Base-by-base conservation (phyloP, 2,113 vertebrate genomes). In the Cryptotis parvus region DNA sequence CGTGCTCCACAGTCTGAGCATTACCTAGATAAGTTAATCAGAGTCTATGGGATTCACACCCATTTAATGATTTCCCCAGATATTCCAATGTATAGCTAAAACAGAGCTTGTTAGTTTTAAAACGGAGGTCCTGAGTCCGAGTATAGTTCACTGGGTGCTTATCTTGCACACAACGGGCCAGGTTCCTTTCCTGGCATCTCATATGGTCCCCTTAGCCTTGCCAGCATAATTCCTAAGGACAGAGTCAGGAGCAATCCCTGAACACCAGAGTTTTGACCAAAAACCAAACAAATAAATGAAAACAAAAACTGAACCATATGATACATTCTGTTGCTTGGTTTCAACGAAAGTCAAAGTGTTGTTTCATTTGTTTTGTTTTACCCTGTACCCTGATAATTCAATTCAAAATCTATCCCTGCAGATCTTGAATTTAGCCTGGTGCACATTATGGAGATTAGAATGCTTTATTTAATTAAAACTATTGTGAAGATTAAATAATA, bases 331-430 rank as follows among this genome's bases (percentile, higher is more conserved):
- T 86, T 90, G 52, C 5, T 83, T 74, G 41, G 58, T 85, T 1
- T 0, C 31, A 81, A 74, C 74, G 65, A 78, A 49, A 49, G 5
- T 49, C 45, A 49, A 26, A 43, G 35, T 84, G 31, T 20, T 3
- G 26, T 24, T 4, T 65, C 49, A 49, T 63, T 52, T 87, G 61
- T n/a, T 24, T 45, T 55, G 29, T 41, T 65, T 72, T 76, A 24
- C 18, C 66, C 55, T 29, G 27, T 29, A 72, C 73, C 55, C 39
- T 2, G 4, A 84, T 72, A 31, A 7, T 69, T 35, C 61, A 29
- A 74, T 92, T 92, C 70, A 91, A 1, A 88, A 78, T 85, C 82
- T 90, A 66, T 41, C 35, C n/a, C 31, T 83, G 27, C 31, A 72
- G 43, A 27, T 70, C 91, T 49, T 49, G 45, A 49, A 49, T 14